Percentiles rank a stretch among this genome's conserved stretches.
Conservation (phyloP, 2,888 invertebrate species). For the Cheilosia pagana region DNA sequence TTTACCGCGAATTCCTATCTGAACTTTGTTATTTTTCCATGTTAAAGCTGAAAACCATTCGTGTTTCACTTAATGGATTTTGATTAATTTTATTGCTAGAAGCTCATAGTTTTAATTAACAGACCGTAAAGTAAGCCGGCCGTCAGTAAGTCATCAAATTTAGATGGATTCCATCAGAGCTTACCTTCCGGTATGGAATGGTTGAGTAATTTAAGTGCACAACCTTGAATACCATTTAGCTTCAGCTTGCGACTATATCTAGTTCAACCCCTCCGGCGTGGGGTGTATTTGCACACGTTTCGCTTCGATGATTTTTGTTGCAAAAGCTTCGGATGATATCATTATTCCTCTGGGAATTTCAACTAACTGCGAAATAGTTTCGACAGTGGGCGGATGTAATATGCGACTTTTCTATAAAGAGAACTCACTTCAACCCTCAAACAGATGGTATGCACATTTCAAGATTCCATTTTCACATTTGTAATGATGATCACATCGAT, state of each 20-base stretch:
- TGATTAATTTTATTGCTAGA: slow-evolving; percentile 1
- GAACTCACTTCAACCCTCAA: slow-evolving; percentile 8
- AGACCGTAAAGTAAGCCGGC: slow-evolving; percentile 10
- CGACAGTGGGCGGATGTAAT: slow-evolving; percentile 12
- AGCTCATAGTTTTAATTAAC: slow-evolving; percentile 27
- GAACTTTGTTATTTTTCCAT: not conserved
- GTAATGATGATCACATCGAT: slow-evolving; percentile 23
- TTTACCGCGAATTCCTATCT: not conserved
- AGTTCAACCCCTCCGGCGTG: slow-evolving; percentile 12
- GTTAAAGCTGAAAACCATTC: not conserved
- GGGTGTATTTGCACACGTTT: not conserved
- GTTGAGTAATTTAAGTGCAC: not conserved
- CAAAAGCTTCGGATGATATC: slow-evolving; percentile 47
- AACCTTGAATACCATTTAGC: not conserved
- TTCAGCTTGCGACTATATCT: not conserved
- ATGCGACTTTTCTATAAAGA: slow-evolving; percentile 7
- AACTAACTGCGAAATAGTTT: slow-evolving; percentile 52
- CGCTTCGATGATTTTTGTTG: slow-evolving; percentile 13
- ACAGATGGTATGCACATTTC: slow-evolving; percentile 1
- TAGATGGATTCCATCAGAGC: slow-evolving; percentile 13
- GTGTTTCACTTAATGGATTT: not conserved
- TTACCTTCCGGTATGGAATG: slow-evolving; percentile 12
- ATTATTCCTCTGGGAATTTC: slow-evolving; percentile 29
- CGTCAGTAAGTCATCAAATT: not conserved
- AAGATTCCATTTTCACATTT: not conserved